Conservation (phyloP, 2,888 invertebrate species). For the Margaritifera margaritifera region DNA sequence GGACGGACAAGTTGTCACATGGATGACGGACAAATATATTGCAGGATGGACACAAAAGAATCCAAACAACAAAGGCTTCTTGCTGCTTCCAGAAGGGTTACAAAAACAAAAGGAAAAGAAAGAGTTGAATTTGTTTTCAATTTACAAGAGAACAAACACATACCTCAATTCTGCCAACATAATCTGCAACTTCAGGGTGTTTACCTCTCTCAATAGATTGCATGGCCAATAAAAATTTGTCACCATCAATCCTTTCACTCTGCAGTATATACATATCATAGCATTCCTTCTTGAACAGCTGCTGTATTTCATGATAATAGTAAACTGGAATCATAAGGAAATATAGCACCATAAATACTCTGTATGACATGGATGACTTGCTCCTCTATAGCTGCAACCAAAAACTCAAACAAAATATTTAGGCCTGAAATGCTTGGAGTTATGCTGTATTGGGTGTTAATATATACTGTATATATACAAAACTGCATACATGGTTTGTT, state of each 20-base stretch:
- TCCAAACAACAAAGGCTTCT: too few relatives aligned
- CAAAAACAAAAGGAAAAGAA: background rate
- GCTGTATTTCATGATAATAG: constrained; percentile 65
- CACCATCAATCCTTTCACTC: constrained; percentile 63
- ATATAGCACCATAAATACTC: constrained; percentile 1
- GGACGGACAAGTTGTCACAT: too few relatives aligned
- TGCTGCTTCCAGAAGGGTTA: too few relatives aligned
- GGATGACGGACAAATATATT: too few relatives aligned
- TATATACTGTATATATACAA: too few relatives aligned
- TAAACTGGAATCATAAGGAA: constrained; percentile 52
- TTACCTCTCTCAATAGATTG: constrained; percentile 50
- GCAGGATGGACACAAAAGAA: too few relatives aligned
- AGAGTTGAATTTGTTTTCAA: background rate
- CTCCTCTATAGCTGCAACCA: too few relatives aligned
- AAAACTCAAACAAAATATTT: too few relatives aligned
- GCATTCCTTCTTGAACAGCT: constrained; percentile 61
- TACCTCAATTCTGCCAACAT: constrained; percentile 28
- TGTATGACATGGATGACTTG: background rate
- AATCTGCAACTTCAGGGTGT: background rate
- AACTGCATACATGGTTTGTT: too few relatives aligned
- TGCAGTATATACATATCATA: constrained; percentile 66
- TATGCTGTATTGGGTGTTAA: too few relatives aligned
- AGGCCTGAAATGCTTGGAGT: too few relatives aligned
- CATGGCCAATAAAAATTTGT: constrained; percentile 61
- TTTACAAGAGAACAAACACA: constrained; percentile 2